A percentile compares a stretch with the other conserved stretches of the same genome.
Evolutionary conservation across 2,797 vertebrate genomes (phyloP).

Genomic region (Cossypha heuglini): DNA sequence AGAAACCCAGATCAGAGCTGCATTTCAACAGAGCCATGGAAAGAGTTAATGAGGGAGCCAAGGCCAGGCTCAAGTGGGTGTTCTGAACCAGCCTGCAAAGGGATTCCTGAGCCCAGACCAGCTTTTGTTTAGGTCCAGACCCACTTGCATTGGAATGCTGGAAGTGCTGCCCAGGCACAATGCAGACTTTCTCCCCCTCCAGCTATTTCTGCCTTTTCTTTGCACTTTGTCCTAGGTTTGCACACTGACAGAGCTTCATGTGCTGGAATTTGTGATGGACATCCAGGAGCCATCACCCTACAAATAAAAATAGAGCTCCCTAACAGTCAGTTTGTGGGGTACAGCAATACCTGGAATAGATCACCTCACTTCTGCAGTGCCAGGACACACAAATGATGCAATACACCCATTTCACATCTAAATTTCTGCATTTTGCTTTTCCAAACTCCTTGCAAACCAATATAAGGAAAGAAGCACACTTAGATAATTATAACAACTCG

Average conservation of each 20-base stretch:
- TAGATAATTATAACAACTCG: not conserved
- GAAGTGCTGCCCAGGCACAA: not conserved
- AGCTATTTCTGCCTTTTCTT: not conserved
- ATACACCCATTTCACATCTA: not conserved
- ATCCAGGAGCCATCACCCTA: not conserved
- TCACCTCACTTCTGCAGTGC: not conserved
- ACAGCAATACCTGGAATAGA: not conserved
- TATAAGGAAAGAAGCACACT: not conserved
- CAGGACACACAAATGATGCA: not conserved
- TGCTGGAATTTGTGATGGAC: not conserved
- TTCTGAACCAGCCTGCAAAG: not conserved
- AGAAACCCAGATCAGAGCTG: not conserved
- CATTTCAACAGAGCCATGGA: not conserved
- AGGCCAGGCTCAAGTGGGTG: constrained; percentile 18
- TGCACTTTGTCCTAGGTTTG: not conserved
- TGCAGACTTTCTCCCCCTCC: not conserved
- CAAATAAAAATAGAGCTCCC: not conserved
- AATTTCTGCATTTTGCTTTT: not conserved
- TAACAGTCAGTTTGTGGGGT: not conserved
- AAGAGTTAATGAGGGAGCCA: not conserved
- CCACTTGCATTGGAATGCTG: constrained; percentile 40
- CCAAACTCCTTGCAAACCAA: not conserved
- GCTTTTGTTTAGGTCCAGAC: constrained; percentile 17
- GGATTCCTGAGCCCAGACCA: constrained; percentile 16
- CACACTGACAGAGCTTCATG: not conserved